Evolutionary conservation across 2,797 vertebrate species (phyloP).

Genomic region (Smutsia temminckii): DNA sequence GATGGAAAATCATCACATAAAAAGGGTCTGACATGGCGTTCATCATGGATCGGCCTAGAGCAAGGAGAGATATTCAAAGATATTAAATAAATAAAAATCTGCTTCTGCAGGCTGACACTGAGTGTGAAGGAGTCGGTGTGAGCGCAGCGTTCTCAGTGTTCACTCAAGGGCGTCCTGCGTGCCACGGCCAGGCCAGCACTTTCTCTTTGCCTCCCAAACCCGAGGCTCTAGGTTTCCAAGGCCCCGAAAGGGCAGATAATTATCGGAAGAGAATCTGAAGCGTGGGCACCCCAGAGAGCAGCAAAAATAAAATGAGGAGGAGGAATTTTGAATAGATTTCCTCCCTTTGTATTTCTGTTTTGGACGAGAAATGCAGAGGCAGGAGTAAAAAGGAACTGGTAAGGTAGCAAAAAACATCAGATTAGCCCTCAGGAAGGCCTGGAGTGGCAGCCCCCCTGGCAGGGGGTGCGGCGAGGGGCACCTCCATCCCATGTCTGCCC

Average conservation of each 20-base stretch:
- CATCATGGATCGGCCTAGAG: background rate
- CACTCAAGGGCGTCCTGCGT: accelerated
- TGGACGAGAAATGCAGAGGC: slow-evolving; percentile 36
- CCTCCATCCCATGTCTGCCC: accelerated
- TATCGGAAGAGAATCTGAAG: slow-evolving; percentile 59
- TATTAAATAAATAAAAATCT: too few species aligned
- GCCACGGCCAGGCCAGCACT: background rate
- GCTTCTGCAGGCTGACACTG: accelerated
- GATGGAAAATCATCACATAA: slow-evolving; percentile 33
- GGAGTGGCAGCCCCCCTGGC: background rate
- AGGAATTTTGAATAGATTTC: slow-evolving; percentile 63
- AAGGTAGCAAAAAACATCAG: background rate
- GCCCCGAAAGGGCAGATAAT: slow-evolving; percentile 63
- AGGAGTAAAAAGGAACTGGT: background rate
- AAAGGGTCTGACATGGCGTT: background rate
- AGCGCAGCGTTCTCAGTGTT: accelerated
- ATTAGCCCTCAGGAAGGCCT: background rate
- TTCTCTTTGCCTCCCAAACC: background rate
- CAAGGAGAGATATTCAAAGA: background rate
- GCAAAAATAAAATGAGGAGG: slow-evolving; percentile 66
- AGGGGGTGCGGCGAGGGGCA: background rate
- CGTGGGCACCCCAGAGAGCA: slow-evolving; percentile 43
- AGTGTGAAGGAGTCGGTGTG: accelerated
- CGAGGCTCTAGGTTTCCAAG: background rate
- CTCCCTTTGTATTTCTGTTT: slow-evolving; percentile 68